phyloP scores from a whole-genome alignment of 2,113 vertebrate genomes.

The Dipodomys merriami region DNA sequence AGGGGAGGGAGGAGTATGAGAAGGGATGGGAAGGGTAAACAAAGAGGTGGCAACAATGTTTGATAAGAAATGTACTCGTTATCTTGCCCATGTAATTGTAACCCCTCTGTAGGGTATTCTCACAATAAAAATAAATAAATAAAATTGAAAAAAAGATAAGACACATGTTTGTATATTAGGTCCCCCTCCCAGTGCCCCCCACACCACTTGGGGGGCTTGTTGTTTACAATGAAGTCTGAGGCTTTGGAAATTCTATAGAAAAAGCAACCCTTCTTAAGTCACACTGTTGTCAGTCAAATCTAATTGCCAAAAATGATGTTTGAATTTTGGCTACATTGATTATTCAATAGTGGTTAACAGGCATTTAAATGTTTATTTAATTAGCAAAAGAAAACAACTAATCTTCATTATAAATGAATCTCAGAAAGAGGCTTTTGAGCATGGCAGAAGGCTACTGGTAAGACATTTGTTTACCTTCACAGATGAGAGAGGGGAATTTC shows the following conservation, averaged over 20 bases:
- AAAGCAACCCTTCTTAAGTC: background rate
- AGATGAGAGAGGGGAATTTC: background rate
- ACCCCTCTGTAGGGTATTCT: too few species aligned
- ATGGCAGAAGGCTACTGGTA: background rate
- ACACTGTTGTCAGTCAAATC: background rate
- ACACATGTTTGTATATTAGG: too few species aligned
- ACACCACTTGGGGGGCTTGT: too few species aligned
- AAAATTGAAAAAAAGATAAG: too few species aligned
- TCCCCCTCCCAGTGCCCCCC: too few species aligned
- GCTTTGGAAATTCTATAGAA: background rate
- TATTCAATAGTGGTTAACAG: constrained; percentile 48
- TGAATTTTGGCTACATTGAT: constrained; percentile 35
- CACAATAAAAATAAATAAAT: too few species aligned
- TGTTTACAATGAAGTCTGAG: background rate
- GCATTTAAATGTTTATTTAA: constrained; percentile 66
- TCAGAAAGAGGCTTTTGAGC: constrained; percentile 46
- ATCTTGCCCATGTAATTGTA: too few species aligned
- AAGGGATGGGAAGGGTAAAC: too few species aligned
- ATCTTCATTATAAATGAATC: constrained; percentile 61
- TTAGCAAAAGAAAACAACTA: constrained; percentile 60
- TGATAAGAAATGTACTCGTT: too few species aligned
- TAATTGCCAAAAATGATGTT: constrained; percentile 34
- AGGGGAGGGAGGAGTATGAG: too few species aligned
- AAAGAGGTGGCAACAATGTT: too few species aligned
- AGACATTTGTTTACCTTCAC: background rate